These are phyloP conservation scores for Meandrina meandrites DNA, from an alignment of 92 coral and sea anemone genomes.

Conservation along the genomic window DNA sequence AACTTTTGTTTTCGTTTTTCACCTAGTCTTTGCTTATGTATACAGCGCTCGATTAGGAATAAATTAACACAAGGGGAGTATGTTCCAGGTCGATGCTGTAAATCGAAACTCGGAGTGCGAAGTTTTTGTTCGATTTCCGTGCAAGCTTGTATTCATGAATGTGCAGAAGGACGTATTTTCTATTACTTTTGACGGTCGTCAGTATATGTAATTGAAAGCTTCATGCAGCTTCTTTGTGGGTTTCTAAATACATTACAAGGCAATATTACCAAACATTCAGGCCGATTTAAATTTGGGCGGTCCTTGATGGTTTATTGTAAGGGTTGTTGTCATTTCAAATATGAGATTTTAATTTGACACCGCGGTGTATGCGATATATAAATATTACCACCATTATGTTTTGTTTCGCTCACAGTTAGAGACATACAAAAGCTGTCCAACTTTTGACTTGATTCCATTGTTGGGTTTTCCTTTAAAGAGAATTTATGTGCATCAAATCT, in stretches of 20 bases:
- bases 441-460: background rate
- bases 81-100: background rate
- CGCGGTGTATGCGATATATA: background rate
- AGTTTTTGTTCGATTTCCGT: background rate
- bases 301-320: background rate
- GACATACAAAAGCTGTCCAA: background rate
- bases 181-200: background rate
- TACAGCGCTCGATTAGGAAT: background rate
- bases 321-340: background rate
- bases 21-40: background rate
- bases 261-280: background rate
- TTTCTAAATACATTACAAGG: background rate
- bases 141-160: no score
- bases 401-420: background rate
- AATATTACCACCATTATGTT: background rate
- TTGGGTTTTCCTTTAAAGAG: background rate
- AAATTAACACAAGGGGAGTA: background rate
- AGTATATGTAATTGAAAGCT: background rate
- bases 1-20: background rate
- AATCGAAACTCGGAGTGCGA: background rate
- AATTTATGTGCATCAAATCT: background rate
- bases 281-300: constrained; percentile 8
- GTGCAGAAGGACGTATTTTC: background rate
- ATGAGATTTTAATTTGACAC: constrained; percentile 4
- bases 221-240: background rate